phyloP scores from a whole-genome alignment of 1,140 invertebrate genomes.

The Hirudo medicinalis region DNA sequence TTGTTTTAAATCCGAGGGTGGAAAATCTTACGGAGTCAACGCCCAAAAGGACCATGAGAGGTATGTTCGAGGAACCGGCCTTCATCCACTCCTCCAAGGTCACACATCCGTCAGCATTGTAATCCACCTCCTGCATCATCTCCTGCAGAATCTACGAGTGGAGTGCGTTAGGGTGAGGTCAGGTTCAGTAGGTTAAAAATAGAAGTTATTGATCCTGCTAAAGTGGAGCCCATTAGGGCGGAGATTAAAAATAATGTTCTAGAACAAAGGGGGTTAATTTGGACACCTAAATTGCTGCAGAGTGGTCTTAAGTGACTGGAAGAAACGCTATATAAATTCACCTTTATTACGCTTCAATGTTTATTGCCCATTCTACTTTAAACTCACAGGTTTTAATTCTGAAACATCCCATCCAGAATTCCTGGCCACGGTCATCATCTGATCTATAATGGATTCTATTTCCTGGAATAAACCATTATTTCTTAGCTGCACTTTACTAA shows the following conservation, averaged over 20 bases:
- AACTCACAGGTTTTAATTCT: conserved; percentile 79
- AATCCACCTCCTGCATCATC: conserved; percentile 98
- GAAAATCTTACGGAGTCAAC: conserved; percentile 42
- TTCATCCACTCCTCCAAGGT: conserved; percentile 92
- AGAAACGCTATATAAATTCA: no score
- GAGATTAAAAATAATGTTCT: no score
- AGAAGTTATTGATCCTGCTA: no score
- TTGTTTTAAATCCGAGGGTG: neutral
- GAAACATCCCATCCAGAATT: conserved; percentile 93
- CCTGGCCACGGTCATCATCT: conserved; percentile 97
- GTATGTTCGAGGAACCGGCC: conserved; percentile 87
- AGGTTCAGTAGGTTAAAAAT: conserved; percentile 1
- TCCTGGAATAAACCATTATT: conserved; percentile 46
- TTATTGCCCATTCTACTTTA: no score
- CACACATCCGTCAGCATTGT: conserved; percentile 91
- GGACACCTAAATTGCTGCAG: no score
- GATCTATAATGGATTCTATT: conserved; percentile 88
- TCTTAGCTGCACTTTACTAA: no score
- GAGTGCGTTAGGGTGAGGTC: neutral
- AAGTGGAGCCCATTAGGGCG: no score
- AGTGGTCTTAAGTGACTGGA: no score
- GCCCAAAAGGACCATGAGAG: conserved; percentile 76
- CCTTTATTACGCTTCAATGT: no score
- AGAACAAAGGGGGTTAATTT: no score
- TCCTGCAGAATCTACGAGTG: conserved; percentile 73